Base-by-base conservation (phyloP, 2,888 invertebrate genomes). In the Lepidocyrtoides sp. region DNA sequence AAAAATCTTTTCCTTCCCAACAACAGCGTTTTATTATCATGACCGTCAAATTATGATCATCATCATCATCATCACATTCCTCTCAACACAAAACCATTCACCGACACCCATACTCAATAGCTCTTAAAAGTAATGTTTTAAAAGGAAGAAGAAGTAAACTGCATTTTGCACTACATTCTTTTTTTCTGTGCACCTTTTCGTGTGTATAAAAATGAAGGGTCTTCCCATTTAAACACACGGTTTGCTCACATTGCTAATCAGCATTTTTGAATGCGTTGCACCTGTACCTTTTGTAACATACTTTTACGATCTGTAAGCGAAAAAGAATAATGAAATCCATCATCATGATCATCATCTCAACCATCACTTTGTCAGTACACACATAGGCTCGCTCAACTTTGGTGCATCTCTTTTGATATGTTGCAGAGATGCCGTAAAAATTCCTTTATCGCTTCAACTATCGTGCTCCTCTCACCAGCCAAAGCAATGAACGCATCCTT, bases 381-480 rank as follows among this genome's bases (percentile, higher is more conserved):
- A n/a, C n/a, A n/a, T n/a, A n/a, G n/a, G n/a, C n/a, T n/a, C n/a
- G n/a, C 23, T 44, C 72, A 72, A 82, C 20, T 44, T 44, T 2
- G 41, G 72, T 17, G 36, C n/a, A 41, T 72, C 32, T 66, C 36
- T 36, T 69, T 72, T 72, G 23, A 29, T 90, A 90, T 90, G 89
- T 90, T 90, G 79, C 89, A 63, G 89, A 84, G 82, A 90, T 66
- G 51, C 41, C 32, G 63, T 79, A 32, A 89, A 89, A 90, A 84
- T 77, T 51, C 75, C 66, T 83, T 48, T 36, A 81, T 72, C 44
- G 20, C 23, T 72, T 23, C 72, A 20, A 17, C 7, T 66, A 26
- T 32, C 66, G 32, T 32, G 14, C 29, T 66, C 29, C 32, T 36
- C 36, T 66, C 72, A 20, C n/a, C 23, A 44, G 41, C 44, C 7